A percentile compares a stretch with the other conserved stretches of the same genome.
phyloP scores from a whole-genome alignment of 2,888 invertebrate genomes.

The Minunthozetes semirufus region DNA sequence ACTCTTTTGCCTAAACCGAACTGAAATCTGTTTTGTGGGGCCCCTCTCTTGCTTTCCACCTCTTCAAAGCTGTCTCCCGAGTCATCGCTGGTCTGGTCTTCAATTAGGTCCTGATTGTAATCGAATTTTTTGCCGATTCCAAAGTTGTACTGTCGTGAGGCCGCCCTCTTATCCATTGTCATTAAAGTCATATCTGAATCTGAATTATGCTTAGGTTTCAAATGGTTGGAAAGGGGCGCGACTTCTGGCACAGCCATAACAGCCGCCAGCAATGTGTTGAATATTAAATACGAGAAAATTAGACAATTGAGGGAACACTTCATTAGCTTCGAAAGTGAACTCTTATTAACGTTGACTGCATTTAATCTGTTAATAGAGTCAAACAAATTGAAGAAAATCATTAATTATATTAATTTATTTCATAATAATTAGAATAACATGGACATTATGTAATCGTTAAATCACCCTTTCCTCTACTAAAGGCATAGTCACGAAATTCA shows the following conservation, averaged over 20 bases:
- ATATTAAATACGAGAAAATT: not conserved
- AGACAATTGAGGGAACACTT: not conserved
- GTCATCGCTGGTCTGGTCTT: not conserved
- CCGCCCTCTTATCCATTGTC: conserved; percentile 33
- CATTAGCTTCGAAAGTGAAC: no score
- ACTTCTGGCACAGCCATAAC: conserved; percentile 14
- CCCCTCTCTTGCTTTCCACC: not conserved
- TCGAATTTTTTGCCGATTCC: conserved; percentile 40
- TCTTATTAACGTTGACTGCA: no score
- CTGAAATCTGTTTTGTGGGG: not conserved
- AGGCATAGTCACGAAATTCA: no score
- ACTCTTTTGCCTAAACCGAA: conserved; percentile 34
- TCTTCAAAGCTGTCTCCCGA: not conserved
- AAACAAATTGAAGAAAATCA: no score
- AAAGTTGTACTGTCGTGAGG: conserved; percentile 38
- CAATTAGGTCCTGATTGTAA: not conserved
- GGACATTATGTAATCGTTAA: no score
- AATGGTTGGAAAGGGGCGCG: not conserved
- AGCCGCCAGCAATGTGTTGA: not conserved
- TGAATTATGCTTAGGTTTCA: not conserved
- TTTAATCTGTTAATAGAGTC: no score
- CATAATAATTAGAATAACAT: no score
- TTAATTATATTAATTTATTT: no score
- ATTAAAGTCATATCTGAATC: not conserved
- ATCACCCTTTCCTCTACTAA: no score